Evolutionary conservation across 2,113 vertebrate genomes (phyloP).

Genomic region (Hippopotamus amphibius): DNA sequence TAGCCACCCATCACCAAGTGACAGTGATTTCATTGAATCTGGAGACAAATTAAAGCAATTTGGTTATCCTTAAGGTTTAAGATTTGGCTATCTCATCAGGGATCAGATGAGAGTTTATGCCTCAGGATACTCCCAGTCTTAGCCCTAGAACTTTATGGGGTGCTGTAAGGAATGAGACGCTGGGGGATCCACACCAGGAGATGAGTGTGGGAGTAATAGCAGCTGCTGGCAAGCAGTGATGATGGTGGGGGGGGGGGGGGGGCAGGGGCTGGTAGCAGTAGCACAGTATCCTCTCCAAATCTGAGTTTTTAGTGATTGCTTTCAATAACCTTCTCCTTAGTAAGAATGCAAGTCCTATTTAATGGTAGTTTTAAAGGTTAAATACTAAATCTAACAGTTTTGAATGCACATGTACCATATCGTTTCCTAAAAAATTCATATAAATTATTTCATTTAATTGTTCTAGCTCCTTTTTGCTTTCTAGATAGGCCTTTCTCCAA

Average conservation of each 20-base stretch:
- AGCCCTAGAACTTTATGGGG: background rate
- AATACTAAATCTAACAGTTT: background rate
- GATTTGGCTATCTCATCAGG: background rate
- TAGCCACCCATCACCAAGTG: background rate
- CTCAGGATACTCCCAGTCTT: background rate
- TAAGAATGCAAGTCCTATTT: background rate
- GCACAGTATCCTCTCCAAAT: background rate
- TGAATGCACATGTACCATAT: background rate
- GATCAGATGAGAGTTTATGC: background rate
- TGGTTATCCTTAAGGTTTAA: conserved; percentile 1
- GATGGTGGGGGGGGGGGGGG: background rate
- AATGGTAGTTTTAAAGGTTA: background rate
- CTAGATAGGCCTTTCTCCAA: background rate
- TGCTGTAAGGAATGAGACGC: background rate
- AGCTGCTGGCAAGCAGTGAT: background rate
- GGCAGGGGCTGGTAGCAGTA: background rate
- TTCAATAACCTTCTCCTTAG: background rate
- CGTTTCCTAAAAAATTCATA: background rate
- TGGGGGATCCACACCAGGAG: background rate
- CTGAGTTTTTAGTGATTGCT: conserved; percentile 49
- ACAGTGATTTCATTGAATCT: background rate
- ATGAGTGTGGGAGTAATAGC: background rate
- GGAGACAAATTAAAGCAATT: background rate
- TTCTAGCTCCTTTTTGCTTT: background rate
- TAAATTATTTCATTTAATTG: background rate